Conservation (phyloP, 2,113 vertebrate genomes). For the Panthera tigris region DNA sequence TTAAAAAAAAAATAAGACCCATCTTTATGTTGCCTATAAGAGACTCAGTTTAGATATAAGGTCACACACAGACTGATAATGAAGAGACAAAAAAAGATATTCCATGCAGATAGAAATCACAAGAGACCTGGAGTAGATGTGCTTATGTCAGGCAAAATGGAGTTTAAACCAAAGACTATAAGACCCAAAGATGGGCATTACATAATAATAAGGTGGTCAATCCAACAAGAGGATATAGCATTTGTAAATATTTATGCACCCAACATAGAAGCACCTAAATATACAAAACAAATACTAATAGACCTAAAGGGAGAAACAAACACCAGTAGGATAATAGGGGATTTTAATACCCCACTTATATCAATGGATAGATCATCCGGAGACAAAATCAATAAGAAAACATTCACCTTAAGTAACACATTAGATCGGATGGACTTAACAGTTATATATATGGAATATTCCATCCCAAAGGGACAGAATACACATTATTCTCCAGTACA, state of each 20-base stretch:
- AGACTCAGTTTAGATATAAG: background rate
- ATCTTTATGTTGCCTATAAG: background rate
- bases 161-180: background rate
- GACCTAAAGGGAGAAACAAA: background rate
- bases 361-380: background rate
- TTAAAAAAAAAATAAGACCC: background rate
- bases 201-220: background rate
- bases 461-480: background rate
- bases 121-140: background rate
- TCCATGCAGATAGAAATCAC: background rate
- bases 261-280: background rate
- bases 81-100: background rate
- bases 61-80: background rate
- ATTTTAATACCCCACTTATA: background rate
- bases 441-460: background rate
- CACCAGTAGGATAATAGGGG: background rate
- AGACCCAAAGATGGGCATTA: background rate
- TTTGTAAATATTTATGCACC: background rate
- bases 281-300: background rate
- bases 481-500: background rate
- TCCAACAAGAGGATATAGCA: background rate
- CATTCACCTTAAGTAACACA: background rate
- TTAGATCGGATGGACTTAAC: background rate
- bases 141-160: background rate
- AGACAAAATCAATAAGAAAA: background rate